phyloP scores from a whole-genome alignment of 2,888 invertebrate species.

The Andrena marginata region DNA sequence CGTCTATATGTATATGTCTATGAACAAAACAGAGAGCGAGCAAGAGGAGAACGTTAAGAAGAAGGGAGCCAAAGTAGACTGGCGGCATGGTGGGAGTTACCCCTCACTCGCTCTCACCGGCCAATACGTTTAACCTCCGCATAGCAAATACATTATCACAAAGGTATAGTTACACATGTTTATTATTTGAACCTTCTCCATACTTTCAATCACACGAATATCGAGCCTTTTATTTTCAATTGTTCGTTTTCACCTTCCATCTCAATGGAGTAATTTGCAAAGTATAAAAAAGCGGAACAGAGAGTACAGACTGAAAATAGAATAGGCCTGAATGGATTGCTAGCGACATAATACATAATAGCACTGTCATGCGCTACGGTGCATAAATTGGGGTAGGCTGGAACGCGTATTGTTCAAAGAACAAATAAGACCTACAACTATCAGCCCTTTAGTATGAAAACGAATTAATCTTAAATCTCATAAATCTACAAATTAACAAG shows the following conservation, averaged over 20 bases:
- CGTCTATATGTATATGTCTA: no score
- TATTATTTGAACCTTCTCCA: no score
- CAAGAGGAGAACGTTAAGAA: no score
- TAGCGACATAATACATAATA: slow-evolving; percentile 50
- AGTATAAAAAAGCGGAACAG: slow-evolving; percentile 32
- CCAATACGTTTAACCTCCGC: no score
- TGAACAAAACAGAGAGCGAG: no score
- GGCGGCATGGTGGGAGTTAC: no score
- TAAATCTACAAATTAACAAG: not conserved
- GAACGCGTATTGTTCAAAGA: not conserved
- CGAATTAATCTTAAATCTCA: not conserved
- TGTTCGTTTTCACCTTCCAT: slow-evolving; percentile 31
- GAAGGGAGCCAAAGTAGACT: no score
- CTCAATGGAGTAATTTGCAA: slow-evolving; percentile 16
- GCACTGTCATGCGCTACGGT: slow-evolving; percentile 49
- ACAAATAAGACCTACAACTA: not conserved
- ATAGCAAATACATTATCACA: no score
- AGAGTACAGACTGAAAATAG: slow-evolving; percentile 33
- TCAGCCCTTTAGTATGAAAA: not conserved
- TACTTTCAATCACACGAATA: no score
- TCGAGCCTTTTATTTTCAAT: no score
- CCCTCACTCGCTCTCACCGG: no score
- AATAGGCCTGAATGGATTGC: slow-evolving; percentile 32
- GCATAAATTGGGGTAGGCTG: slow-evolving; percentile 48
- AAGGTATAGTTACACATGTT: no score